A percentile compares a stretch with the other conserved stretches of the same genome.
phyloP scores from a whole-genome alignment of 2,113 vertebrate genomes.

The Onychostoma macrolepis region DNA sequence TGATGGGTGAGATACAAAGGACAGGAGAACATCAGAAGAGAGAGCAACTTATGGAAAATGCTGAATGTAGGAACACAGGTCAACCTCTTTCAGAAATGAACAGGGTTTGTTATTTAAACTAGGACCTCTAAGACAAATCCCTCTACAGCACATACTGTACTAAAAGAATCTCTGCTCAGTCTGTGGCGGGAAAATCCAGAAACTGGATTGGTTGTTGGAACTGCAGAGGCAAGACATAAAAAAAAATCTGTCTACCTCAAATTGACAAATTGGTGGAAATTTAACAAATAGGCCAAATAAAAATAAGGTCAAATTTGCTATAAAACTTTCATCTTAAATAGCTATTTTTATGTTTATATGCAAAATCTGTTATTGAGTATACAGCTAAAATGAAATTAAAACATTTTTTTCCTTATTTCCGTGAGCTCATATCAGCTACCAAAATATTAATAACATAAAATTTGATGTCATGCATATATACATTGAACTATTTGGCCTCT shows the following conservation, averaged over 20 bases:
- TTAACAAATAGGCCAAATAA: background rate
- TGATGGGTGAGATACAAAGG: constrained; percentile 62
- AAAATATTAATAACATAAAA: background rate
- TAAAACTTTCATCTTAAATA: background rate
- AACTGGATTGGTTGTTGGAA: background rate
- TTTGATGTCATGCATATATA: background rate
- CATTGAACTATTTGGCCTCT: background rate
- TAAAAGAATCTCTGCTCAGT: constrained; percentile 9
- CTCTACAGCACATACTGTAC: constrained; percentile 50
- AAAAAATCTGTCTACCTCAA: background rate
- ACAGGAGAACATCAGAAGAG: constrained; percentile 58
- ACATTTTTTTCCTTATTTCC: background rate
- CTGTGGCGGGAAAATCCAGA: background rate
- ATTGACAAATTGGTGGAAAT: background rate
- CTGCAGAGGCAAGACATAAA: background rate
- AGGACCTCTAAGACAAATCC: constrained; percentile 49
- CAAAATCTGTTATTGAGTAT: background rate
- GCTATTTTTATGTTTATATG: no score
- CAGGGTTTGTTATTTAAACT: constrained; percentile 49
- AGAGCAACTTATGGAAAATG: constrained; percentile 68
- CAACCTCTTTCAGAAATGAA: constrained; percentile 58
- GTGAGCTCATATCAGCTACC: background rate
- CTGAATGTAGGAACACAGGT: constrained; percentile 63
- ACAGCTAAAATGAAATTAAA: background rate
- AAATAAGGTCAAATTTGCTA: background rate